These are phyloP conservation scores for Meleagris gallopavo DNA, from an alignment of 2,113 vertebrate genomes.

Conservation along the genomic window DNA sequence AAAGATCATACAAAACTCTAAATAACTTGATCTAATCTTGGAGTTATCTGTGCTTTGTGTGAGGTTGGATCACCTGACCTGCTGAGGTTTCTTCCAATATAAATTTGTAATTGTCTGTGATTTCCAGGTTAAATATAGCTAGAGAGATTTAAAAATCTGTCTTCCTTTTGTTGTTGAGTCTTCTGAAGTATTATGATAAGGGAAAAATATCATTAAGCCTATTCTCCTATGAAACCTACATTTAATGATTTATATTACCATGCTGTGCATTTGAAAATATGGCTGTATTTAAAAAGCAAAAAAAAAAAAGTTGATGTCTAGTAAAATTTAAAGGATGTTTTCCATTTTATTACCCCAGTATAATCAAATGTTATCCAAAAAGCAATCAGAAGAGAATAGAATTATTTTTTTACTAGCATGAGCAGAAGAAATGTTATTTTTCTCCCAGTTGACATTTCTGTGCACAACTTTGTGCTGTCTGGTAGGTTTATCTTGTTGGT, in stretches of 20 bases:
- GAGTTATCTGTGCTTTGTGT: not conserved
- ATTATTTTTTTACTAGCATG: not conserved
- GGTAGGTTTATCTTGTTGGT: not conserved
- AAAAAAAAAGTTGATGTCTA: not conserved
- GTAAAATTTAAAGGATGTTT: not conserved
- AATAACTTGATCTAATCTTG: not conserved
- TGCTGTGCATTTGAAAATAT: not conserved
- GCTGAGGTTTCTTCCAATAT: not conserved
- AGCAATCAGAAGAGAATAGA: constrained; percentile 41
- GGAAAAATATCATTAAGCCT: not conserved
- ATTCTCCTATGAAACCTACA: not conserved
- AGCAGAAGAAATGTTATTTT: constrained; percentile 50
- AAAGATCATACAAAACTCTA: not conserved
- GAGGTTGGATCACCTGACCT: not conserved
- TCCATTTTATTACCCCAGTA: not conserved
- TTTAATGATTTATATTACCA: not conserved
- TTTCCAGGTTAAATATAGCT: not conserved
- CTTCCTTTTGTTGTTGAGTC: not conserved
- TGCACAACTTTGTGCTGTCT: not conserved
- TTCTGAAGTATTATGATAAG: not conserved
- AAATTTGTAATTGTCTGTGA: not conserved
- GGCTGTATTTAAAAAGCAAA: not conserved
- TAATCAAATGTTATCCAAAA: constrained; percentile 41
- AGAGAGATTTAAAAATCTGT: not conserved
- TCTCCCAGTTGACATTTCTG: constrained; percentile 10